Percentiles rank a stretch among this genome's conserved stretches.
phyloP scores from a whole-genome alignment of 1,140 invertebrate species.

The Drosophila littoralis region DNA sequence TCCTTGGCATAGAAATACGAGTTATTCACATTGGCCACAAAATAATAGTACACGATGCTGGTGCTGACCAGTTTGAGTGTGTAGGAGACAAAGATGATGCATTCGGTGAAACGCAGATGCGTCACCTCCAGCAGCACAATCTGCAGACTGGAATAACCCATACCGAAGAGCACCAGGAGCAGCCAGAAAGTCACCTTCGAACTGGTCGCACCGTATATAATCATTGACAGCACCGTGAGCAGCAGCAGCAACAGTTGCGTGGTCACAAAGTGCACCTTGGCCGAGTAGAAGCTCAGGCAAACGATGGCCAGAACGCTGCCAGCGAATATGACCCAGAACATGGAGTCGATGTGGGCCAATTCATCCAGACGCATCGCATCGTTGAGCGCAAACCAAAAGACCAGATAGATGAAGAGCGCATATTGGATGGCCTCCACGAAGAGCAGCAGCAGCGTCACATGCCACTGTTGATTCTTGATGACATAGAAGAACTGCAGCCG shows the following conservation, averaged over 20 bases:
- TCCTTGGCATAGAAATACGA: constrained; percentile 78
- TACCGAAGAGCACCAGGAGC: constrained; percentile 67
- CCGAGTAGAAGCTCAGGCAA: constrained; percentile 59
- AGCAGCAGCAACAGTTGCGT: constrained; percentile 58
- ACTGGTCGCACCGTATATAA: constrained; percentile 60
- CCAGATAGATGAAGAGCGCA: constrained; percentile 72
- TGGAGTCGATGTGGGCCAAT: constrained; percentile 58
- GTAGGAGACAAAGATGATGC: constrained; percentile 60
- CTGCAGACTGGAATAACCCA: constrained; percentile 71
- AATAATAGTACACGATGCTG: constrained; percentile 69
- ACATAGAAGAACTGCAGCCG: constrained; percentile 79
- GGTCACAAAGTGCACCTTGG: constrained; percentile 72
- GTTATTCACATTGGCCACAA: constrained; percentile 67
- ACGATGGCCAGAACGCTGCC: constrained; percentile 57
- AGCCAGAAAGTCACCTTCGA: constrained; percentile 70
- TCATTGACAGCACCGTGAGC: constrained; percentile 68
- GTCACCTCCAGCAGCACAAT: constrained; percentile 71
- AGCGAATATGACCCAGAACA: constrained; percentile 74
- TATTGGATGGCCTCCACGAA: constrained; percentile 77
- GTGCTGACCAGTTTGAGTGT: constrained; percentile 65
- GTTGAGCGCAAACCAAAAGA: constrained; percentile 78
- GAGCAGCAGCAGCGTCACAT: constrained; percentile 66
- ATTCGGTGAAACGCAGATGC: constrained; percentile 70
- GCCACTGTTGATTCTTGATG: constrained; percentile 79
- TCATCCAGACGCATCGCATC: constrained; percentile 54